Percentiles rank a stretch among this genome's conserved stretches.
Evolutionary conservation across 2,888 invertebrate genomes (phyloP).

Genomic region (Desoria tigrina): DNA sequence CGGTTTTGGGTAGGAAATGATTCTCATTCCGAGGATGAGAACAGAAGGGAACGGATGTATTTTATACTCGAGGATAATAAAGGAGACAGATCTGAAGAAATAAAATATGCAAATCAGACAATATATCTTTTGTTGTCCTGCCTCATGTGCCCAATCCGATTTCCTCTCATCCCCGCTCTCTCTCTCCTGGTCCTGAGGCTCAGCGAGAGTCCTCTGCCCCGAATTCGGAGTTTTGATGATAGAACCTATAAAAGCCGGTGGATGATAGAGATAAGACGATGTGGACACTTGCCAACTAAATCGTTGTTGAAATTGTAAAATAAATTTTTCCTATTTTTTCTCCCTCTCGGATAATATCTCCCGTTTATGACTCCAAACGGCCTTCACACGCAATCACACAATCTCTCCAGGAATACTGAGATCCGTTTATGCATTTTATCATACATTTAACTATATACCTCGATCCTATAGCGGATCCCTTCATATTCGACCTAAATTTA

Average conservation of each 20-base stretch:
- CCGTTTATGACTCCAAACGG: background rate
- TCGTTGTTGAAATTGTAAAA: constrained; percentile 13
- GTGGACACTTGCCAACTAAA: constrained; percentile 14
- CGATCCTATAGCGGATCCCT: no score
- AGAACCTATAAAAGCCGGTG: constrained; percentile 25
- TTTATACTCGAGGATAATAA: constrained; percentile 6
- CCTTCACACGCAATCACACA: constrained; percentile 7
- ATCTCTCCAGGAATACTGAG: background rate
- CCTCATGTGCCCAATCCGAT: constrained; percentile 12
- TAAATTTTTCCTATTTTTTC: constrained; percentile 9
- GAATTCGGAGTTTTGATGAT: constrained; percentile 31
- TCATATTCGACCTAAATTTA: no score
- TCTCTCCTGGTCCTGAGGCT: background rate
- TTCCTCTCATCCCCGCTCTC: background rate
- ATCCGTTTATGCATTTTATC: no score
- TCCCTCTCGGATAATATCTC: background rate
- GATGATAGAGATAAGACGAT: constrained; percentile 4
- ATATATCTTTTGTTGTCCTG: constrained; percentile 17
- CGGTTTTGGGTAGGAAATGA: background rate
- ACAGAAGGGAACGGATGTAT: constrained; percentile 1
- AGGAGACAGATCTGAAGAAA: constrained; percentile 10
- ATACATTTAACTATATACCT: no score
- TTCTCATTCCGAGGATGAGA: no score
- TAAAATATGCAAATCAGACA: constrained; percentile 17
- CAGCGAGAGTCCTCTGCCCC: constrained; percentile 26